Conservation (phyloP, 2,888 invertebrate species). For the Phrixothrix hirtus region DNA sequence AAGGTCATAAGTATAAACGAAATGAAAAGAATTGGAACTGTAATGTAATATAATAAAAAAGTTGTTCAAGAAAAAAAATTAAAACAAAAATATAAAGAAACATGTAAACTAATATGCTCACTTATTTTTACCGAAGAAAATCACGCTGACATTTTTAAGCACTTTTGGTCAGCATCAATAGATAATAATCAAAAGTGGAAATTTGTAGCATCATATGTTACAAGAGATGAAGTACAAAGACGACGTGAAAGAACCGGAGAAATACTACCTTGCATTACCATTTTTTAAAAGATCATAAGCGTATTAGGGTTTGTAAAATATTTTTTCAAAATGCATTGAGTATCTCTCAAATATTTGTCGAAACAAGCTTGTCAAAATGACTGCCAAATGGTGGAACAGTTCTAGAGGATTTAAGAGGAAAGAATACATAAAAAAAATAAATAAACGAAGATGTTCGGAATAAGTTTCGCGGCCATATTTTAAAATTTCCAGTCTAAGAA, state of each 20-base stretch:
- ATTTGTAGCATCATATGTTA: conserved; percentile 1
- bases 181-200: background rate
- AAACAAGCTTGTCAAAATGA: background rate
- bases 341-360: background rate
- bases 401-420: conserved; percentile 1
- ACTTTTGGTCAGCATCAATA: too few relatives aligned
- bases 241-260: background rate
- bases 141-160: too few relatives aligned
- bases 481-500: background rate
- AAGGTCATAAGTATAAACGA: background rate
- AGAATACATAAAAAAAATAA: background rate
- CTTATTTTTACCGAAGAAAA: too few relatives aligned
- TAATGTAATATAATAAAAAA: background rate
- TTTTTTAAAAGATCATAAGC: background rate
- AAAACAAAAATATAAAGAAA: background rate
- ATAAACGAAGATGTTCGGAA: too few relatives aligned
- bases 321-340: conserved; percentile 1
- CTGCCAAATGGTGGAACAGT: background rate
- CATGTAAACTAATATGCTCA: too few relatives aligned
- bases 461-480: conserved; percentile 1
- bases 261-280: background rate
- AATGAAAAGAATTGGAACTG: background rate
- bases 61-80: background rate
- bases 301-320: background rate
- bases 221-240: background rate